Evolutionary conservation across 2,797 vertebrate genomes (phyloP).

Genomic region (Ctenochaetus hawaiiensis): DNA sequence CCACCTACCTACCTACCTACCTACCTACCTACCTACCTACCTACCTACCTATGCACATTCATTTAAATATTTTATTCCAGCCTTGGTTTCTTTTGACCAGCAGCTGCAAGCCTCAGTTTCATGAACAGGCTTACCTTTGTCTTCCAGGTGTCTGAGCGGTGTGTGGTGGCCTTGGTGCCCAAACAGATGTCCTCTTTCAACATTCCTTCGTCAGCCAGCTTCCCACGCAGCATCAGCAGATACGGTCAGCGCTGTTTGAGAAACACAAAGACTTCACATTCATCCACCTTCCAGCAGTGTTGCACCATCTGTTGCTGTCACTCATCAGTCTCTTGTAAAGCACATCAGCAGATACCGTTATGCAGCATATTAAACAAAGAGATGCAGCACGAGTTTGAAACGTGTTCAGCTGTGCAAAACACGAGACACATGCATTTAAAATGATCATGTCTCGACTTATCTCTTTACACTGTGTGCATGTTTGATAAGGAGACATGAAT

Average conservation of each 20-base stretch:
- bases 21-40: too few relatives aligned
- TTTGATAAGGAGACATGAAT: neutral
- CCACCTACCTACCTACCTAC: too few relatives aligned
- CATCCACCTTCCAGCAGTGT: constrained; percentile 16
- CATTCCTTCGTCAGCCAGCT: constrained; percentile 95
- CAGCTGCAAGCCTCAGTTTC: neutral
- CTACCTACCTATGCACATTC: too few relatives aligned
- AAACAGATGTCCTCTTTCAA: constrained; percentile 99
- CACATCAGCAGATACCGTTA: constrained; percentile 17
- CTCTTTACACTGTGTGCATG: neutral
- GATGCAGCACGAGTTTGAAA: neutral
- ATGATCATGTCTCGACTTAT: neutral
- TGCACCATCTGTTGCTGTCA: constrained; percentile 54
- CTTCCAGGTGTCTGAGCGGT: constrained; percentile 95
- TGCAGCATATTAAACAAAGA: constrained; percentile 27
- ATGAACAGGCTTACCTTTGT: constrained; percentile 42
- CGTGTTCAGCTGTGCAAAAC: neutral
- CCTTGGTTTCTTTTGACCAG: constrained; percentile 23
- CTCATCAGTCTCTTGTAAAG: constrained; percentile 23
- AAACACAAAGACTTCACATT: constrained; percentile 38
- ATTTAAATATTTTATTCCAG: neutral
- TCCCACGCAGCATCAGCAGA: constrained; percentile 97
- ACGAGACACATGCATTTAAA: neutral
- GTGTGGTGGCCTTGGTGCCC: constrained; percentile 95
- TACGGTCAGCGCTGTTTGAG: constrained; percentile 88